Evolutionary conservation across 2,113 vertebrate genomes (phyloP).

Genomic region (Saccopteryx bilineata): DNA sequence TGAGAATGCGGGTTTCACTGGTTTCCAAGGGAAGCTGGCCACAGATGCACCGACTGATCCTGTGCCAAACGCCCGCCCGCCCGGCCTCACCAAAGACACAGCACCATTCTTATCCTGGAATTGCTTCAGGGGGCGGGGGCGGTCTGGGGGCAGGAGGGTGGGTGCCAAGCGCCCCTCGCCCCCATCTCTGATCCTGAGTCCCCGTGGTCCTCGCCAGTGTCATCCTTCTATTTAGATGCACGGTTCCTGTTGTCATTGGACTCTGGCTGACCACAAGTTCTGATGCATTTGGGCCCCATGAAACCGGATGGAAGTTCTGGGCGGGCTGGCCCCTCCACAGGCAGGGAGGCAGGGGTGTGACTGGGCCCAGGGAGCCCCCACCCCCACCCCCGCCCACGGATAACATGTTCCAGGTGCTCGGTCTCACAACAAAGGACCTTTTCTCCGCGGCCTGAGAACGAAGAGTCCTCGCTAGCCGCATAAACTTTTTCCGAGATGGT

Average conservation of each 20-base stretch:
- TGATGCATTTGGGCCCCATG: background rate
- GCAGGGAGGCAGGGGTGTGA: constrained; percentile 24
- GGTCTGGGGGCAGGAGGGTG: background rate
- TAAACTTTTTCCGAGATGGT: constrained; percentile 89
- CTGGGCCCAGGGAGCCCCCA: constrained; percentile 75
- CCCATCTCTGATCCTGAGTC: background rate
- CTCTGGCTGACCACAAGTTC: background rate
- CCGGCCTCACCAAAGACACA: background rate
- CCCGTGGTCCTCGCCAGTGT: background rate
- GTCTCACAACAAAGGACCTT: constrained; percentile 94
- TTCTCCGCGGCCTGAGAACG: constrained; percentile 92
- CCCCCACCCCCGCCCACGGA: constrained; percentile 73
- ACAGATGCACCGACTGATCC: background rate
- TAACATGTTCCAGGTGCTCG: constrained; percentile 94
- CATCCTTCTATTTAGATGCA: rapidly evolving
- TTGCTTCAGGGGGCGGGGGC: background rate
- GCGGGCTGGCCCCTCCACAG: background rate
- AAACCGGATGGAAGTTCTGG: background rate
- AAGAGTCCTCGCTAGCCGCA: constrained; percentile 90
- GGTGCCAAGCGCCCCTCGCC: background rate
- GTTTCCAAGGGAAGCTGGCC: background rate
- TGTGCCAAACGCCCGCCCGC: background rate
- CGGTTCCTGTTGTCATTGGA: background rate
- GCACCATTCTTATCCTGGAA: background rate
- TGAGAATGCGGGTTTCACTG: background rate